Evolutionary conservation across 2,797 vertebrate species (phyloP).

Genomic region (Aulostomus chinensis): DNA sequence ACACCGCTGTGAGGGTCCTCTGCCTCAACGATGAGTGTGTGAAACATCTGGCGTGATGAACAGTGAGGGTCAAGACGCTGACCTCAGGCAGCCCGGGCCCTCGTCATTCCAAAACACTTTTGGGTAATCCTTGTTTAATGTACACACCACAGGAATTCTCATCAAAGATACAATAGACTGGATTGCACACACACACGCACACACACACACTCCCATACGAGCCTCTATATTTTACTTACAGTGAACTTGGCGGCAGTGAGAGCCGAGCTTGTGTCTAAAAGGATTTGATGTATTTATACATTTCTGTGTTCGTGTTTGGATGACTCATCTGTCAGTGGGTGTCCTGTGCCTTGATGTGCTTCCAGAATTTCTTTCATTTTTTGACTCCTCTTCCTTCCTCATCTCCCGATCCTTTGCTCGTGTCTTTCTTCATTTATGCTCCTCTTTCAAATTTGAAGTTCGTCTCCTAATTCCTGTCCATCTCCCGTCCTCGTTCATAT

Average conservation of each 20-base stretch:
- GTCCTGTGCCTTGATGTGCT: slow-evolving; percentile 64
- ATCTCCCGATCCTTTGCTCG: slow-evolving; percentile 16
- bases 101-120: not conserved
- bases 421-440: slow-evolving; percentile 39
- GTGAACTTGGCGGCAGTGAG: slow-evolving; percentile 27
- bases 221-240: slow-evolving; percentile 25
- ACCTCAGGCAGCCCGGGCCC: slow-evolving; percentile 19
- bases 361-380: slow-evolving; percentile 45
- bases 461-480: slow-evolving; percentile 3
- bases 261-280: slow-evolving; percentile 31
- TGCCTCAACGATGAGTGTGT: slow-evolving; percentile 14
- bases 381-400: slow-evolving; percentile 34
- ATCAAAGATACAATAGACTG: too few species aligned
- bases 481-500: slow-evolving; percentile 1
- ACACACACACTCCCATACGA: slow-evolving; percentile 15
- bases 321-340: slow-evolving; percentile 70
- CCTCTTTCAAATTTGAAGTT: slow-evolving; percentile 15
- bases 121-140: too few species aligned
- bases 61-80: slow-evolving; percentile 9
- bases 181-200: not conserved
- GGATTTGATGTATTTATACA: slow-evolving; percentile 66
- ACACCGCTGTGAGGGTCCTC: slow-evolving; percentile 18
- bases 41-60: slow-evolving; percentile 37
- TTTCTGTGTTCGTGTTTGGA: slow-evolving; percentile 57
- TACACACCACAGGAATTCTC: too few species aligned